phyloP scores from a whole-genome alignment of 2,888 invertebrate species.

The Serripes groenlandicus region DNA sequence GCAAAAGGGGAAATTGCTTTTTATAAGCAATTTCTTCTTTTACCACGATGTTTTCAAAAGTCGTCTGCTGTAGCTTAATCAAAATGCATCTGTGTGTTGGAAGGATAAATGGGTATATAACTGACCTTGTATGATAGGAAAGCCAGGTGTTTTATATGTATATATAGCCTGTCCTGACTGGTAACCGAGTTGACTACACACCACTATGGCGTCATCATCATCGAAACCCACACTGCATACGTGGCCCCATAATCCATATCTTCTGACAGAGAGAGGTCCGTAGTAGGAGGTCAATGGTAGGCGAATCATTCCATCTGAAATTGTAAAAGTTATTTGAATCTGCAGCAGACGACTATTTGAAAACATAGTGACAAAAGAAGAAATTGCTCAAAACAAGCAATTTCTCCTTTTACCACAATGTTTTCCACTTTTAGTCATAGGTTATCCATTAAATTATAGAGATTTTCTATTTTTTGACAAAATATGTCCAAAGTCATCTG shows the following conservation, averaged over 20 bases:
- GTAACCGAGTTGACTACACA: constrained; percentile 72
- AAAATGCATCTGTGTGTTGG: not conserved
- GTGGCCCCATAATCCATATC: constrained; percentile 66
- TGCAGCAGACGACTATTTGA: too few relatives aligned
- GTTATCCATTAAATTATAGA: too few relatives aligned
- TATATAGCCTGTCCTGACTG: constrained; percentile 51
- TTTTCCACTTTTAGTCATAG: too few relatives aligned
- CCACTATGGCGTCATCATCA: constrained; percentile 67
- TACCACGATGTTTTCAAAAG: not conserved
- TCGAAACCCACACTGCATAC: constrained; percentile 67
- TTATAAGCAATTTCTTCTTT: not conserved
- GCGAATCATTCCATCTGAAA: constrained; percentile 50
- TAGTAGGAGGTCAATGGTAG: constrained; percentile 58
- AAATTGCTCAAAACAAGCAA: too few relatives aligned
- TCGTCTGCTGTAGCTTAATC: not conserved
- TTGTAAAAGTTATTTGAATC: too few relatives aligned
- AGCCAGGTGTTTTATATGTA: constrained; percentile 38
- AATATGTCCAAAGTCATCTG: too few relatives aligned
- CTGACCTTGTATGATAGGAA: constrained; percentile 69
- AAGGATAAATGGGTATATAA: not conserved
- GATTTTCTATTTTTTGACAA: too few relatives aligned
- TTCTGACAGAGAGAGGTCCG: constrained; percentile 62
- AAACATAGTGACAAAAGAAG: too few relatives aligned
- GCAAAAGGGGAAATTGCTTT: not conserved
- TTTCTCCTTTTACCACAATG: too few relatives aligned